Percentiles rank a stretch among this genome's conserved stretches.
phyloP scores from a whole-genome alignment of 2,888 invertebrate genomes.

The Actias luna region DNA sequence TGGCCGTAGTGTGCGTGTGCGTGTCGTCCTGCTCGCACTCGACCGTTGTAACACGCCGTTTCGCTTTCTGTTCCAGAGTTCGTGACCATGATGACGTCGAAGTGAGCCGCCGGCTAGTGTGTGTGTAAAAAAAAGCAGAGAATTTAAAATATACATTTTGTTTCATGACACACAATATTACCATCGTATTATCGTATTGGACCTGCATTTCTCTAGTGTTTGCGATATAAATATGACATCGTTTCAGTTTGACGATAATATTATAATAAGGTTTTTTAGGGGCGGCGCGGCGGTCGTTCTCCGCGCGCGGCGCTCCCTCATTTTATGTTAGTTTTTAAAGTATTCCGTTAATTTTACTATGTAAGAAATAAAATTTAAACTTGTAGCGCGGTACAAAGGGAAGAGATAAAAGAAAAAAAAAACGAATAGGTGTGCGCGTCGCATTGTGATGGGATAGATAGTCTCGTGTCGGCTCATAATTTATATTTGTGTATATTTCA shows the following conservation, averaged over 20 bases:
- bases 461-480: conserved; percentile 61
- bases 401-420: no score
- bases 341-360: conserved; percentile 81
- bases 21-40: conserved; percentile 27
- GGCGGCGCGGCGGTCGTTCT: conserved; percentile 31
- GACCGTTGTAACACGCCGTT: conserved; percentile 33
- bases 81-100: conserved; percentile 99
- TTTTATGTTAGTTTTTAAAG: conserved; percentile 78
- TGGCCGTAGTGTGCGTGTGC: no score
- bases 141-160: conserved; percentile 84
- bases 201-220: conserved; percentile 84
- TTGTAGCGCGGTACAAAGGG: conserved; percentile 77
- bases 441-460: conserved; percentile 69
- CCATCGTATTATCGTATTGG: conserved; percentile 83
- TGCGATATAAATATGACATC: conserved; percentile 80
- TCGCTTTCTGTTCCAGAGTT: conserved; percentile 89
- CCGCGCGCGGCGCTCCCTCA: conserved; percentile 37
- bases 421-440: conserved; percentile 74
- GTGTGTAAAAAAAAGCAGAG: conserved; percentile 82
- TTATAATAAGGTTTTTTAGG: conserved; percentile 38
- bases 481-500: conserved; percentile 62
- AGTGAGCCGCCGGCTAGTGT: conserved; percentile 91
- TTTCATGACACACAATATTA: conserved; percentile 83
- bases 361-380: conserved; percentile 69
- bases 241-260: conserved; percentile 71